Evolutionary conservation across 2,888 invertebrate genomes (phyloP), one percentile per base, ranked within the genome.

Genomic region (Polydrusus cervinus): DNA sequence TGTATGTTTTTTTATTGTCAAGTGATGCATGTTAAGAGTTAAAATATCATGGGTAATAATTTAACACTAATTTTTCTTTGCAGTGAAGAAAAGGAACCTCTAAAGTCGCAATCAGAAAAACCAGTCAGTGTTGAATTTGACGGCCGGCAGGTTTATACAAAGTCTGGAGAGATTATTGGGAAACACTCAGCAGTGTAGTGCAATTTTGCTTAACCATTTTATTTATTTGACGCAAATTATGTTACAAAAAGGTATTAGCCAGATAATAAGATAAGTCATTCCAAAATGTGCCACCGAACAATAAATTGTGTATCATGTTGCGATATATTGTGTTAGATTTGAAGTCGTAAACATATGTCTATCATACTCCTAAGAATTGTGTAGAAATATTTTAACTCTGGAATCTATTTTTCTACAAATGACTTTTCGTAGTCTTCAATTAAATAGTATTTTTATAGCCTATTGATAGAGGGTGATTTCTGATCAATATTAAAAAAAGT

Each of bases 181-280:
- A 95, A 96, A 89, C 95, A 96, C 86, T 96, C 96, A n/a, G 95
- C 95, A 68, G 96, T 96, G 82, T 94, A 90, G 77, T 77, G 67
- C 57, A 66, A 53, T 66, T 6, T 18, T 14, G 25, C 53, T 25
- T 38, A 1, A 18, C 3, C 16, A 18, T 20, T 40, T 13, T 38
- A 60, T 60, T 25, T 60, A 68, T 68, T 68, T 40, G 25, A 57
- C 18, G 68, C 18, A 25, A 25, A 16, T 67, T 55, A 11, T 68
- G 11, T 57, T 25, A 7, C 10, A 43, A n/a, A 20, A 8, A 60
- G 20, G 1, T 51, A 20, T 18, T 20, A 51, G 51, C 2, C 20
- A 20, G 18, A 11, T 11, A 51, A 51, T 10, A 9, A 20, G 10
- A 53, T 25, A 0, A 53, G 30, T 30, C 53, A 53, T 53, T 53